Percentiles rank a stretch among this genome's conserved stretches.
phyloP scores from a whole-genome alignment of 1,140 invertebrate species.

The Tyrophagus putrescentiae region DNA sequence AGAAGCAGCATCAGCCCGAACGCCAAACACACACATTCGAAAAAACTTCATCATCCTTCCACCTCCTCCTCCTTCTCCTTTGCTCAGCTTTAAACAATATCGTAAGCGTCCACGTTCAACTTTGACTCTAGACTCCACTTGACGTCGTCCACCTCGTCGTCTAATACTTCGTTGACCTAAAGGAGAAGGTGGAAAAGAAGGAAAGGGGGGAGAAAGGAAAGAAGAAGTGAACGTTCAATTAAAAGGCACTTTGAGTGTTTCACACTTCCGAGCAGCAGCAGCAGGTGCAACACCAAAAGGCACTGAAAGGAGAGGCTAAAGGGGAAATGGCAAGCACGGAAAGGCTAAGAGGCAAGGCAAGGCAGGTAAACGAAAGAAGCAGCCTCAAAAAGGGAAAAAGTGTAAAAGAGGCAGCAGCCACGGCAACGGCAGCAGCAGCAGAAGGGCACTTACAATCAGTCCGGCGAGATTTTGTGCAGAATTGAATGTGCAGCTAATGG shows the following conservation, averaged over 20 bases:
- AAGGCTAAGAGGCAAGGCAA: no score
- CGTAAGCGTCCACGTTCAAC: conserved; percentile 11
- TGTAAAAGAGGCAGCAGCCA: no score
- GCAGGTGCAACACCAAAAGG: conserved; percentile 13
- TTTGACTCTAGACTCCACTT: conserved; percentile 17
- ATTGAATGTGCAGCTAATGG: conserved; percentile 16
- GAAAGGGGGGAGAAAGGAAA: background rate
- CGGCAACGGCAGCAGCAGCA: background rate
- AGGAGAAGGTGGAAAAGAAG: background rate
- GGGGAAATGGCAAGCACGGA: no score
- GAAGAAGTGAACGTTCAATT: no score
- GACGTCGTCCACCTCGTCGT: conserved; percentile 17
- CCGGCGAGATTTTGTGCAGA: conserved; percentile 8
- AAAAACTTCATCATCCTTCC: background rate
- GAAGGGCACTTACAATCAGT: conserved; percentile 12
- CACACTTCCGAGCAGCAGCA: background rate
- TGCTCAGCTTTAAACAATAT: background rate
- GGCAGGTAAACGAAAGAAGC: no score
- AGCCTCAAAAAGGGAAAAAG: no score
- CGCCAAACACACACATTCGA: no score
- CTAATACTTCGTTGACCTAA: conserved; percentile 20
- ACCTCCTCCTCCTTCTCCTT: background rate
- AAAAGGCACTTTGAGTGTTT: background rate
- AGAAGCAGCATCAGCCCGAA: no score
- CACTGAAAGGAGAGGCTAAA: no score